Evolutionary conservation across 1,140 invertebrate species (phyloP), one percentile per base, ranked within the genome.

Genomic region (Diabrotica virgifera): DNA sequence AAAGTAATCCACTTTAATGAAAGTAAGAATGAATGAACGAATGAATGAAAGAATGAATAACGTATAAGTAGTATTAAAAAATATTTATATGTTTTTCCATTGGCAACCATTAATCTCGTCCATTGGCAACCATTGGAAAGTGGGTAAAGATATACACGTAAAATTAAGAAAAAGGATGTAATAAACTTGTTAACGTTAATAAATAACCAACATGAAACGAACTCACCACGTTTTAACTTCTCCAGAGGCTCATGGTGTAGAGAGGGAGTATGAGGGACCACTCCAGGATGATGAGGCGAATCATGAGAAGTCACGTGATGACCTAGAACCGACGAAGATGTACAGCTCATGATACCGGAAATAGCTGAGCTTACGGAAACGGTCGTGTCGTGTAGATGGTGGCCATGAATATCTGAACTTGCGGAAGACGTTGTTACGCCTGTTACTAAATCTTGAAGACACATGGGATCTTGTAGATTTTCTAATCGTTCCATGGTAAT

Each of bases 221-320:
- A 87, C 86, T 88, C 81, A 91, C 87, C 85, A 87, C 90, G 84
- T 88, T 91, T 91, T 69, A 92, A 83, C 80, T 91, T 92, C 81
- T 92, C 90, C 55, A 92, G 77, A 8, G 90, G 90, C 76, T 91
- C 89, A 74, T 90, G 89, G 71, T 88, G 86, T 36, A 88, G 74
- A 3, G 84, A 85, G 8, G 87, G 85, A 66, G 86, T 76, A 57
- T 78, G 77, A 11, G 74, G 74, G 11, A 78, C 76, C 11, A 75
- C 72, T 5, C 75, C 75, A 64, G 78, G 76, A 68, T 78, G 76
- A 62, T 77, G 76, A 3, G 66, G 63, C 11, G 70, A 66, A 63
- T 83, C 82, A 37, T 83, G 74, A 0, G 81, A 78, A 8, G 70
- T 68, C 61, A 77, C 71, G 68, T 83, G 80, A 65, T 83, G 82